Evolutionary conservation across 2,113 vertebrate genomes (phyloP), one percentile per base, ranked within the genome.

Genomic region (Oostethus manadensis): DNA sequence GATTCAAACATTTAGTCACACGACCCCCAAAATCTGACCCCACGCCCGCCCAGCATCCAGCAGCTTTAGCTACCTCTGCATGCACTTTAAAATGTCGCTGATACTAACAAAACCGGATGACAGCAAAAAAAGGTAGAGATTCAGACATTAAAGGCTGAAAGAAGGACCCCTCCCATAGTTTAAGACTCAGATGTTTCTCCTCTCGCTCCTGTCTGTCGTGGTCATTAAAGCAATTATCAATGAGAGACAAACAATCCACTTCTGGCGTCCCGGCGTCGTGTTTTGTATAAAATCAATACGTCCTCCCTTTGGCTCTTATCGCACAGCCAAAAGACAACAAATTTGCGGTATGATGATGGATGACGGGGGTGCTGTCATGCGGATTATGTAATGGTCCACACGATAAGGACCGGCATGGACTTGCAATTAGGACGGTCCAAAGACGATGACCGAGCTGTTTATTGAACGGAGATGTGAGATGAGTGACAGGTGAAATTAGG

Each of bases 161-260:
- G 6, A 42, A 14, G 38, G 14, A 10, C 38, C 38, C 13, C 4
- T 14, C 38, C 11, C 10, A 42, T 42, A 8, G 10, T 38, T 9
- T 38, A 42, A 42, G 38, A 13, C 38, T 42, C 38, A 42, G 38
- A 42, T 42, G 38, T 13, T 42, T 42, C 38, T 42, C 38, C 21
- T 22, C 16, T 42, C 43, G 29, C 16, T 46, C 46, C 56, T 66
- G 60, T 70, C 62, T 53, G 79, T 87, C 88, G 87, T 83, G 87
- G 82, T 83, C 88, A 90, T 89, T 88, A 90, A 67, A 85, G 73
- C 84, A 86, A 90, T 90, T 90, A 89, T 86, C 51, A 81, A 88
- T 84, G 88, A 78, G 79, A 81, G 70, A 59, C 74, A 71, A 86
- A 82, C 76, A 85, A 82, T 81, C 80, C 71, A 84, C 79, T 87